Conservation (phyloP, 2,113 vertebrate genomes). For the Rousettus leschenaultii region DNA sequence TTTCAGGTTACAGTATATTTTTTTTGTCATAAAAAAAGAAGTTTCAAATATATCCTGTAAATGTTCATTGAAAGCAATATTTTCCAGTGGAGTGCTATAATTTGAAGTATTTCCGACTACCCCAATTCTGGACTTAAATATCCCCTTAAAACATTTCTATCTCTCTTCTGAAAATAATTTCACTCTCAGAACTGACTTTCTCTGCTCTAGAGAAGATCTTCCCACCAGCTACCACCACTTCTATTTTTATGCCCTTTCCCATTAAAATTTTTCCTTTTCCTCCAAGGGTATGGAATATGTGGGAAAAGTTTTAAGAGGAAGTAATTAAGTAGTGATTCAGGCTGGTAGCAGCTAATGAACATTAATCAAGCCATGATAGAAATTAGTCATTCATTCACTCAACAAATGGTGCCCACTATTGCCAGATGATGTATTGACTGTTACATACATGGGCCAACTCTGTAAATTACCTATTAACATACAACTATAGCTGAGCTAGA, state of each 20-base stretch:
- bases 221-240: background rate
- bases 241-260: background rate
- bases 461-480: background rate
- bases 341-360: background rate
- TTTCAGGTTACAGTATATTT: background rate
- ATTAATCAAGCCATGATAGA: background rate
- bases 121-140: background rate
- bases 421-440: background rate
- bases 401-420: background rate
- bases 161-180: background rate
- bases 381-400: background rate
- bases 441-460: background rate
- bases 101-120: background rate
- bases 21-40: conserved; percentile 10
- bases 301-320: background rate
- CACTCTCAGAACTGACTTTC: background rate
- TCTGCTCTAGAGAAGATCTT: background rate
- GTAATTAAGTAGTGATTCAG: background rate
- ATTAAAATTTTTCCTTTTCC: background rate
- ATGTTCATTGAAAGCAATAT: background rate
- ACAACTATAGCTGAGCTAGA: background rate
- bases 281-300: background rate
- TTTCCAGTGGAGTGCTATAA: background rate
- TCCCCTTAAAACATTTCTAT: background rate
- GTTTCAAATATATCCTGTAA: background rate